Conservation (phyloP, 2,888 invertebrate genomes). For the Melipona beecheii region DNA sequence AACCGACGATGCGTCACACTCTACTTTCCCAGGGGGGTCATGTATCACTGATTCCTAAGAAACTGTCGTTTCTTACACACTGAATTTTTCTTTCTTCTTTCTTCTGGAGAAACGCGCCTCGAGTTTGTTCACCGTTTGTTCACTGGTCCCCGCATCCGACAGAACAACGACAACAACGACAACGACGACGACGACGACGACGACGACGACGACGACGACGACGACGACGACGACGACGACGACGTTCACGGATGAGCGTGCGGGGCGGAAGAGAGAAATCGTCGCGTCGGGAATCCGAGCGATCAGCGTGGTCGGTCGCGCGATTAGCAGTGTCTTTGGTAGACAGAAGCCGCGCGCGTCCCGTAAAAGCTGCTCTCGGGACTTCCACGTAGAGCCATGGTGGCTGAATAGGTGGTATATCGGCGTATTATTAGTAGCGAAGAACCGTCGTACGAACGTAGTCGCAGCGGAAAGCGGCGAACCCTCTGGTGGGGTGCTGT, state of each 20-base stretch:
- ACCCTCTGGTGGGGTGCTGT: conserved; percentile 68
- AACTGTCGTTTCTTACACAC: not conserved
- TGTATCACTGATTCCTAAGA: not conserved
- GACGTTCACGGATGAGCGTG: not conserved
- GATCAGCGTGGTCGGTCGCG: conserved; percentile 64
- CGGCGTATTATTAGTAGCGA: conserved; percentile 80
- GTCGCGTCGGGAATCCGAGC: conserved; percentile 13
- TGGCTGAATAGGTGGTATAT: conserved; percentile 81
- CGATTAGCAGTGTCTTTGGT: conserved; percentile 69
- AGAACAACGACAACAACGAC: not conserved
- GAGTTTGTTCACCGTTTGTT: not conserved
- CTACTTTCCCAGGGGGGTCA: not conserved
- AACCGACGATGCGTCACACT: not conserved
- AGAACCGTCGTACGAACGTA: conserved; percentile 66
- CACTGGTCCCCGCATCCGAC: not conserved
- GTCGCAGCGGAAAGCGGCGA: conserved; percentile 59
- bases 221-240: not conserved
- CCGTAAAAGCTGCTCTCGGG: conserved; percentile 73
- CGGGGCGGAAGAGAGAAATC: not conserved
- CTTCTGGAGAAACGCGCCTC: not conserved
- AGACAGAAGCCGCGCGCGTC: conserved; percentile 67
- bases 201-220: no score
- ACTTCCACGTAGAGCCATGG: conserved; percentile 78
- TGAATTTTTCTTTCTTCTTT: not conserved
- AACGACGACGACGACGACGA: no score